Evolutionary conservation across 2,888 invertebrate species (phyloP).

Genomic region (Clistopyga incitator): DNA sequence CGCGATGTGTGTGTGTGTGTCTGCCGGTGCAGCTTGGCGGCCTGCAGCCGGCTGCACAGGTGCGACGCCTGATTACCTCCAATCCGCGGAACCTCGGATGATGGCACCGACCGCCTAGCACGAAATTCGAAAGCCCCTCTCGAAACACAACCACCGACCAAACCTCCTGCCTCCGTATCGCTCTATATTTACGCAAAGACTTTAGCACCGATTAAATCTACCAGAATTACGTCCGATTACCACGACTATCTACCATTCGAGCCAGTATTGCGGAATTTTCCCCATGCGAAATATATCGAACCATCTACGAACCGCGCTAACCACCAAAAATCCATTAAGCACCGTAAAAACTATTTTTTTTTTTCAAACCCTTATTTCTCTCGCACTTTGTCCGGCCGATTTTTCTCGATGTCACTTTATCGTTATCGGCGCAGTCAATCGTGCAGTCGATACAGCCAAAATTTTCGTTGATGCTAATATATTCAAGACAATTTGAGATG

Average conservation of each 20-base stretch:
- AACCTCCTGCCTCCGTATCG: neutral
- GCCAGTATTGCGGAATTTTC: neutral
- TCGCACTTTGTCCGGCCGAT: slow-evolving; percentile 2
- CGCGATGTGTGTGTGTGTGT: neutral
- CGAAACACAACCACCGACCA: slow-evolving; percentile 15
- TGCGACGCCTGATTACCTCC: slow-evolving; percentile 46
- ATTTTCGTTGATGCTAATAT: no score
- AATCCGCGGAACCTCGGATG: slow-evolving; percentile 31
- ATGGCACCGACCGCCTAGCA: neutral
- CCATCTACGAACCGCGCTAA: neutral
- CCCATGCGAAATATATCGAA: neutral
- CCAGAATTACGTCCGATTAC: slow-evolving; percentile 35
- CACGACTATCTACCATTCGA: slow-evolving; percentile 5
- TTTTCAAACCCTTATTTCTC: neutral
- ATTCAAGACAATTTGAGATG: no score
- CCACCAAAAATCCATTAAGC: neutral
- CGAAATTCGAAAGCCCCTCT: slow-evolving; percentile 11
- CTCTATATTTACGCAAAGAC: slow-evolving; percentile 57
- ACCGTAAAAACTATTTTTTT: neutral
- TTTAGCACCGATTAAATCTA: slow-evolving; percentile 59
- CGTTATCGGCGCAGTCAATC: neutral
- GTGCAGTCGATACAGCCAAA: no score
- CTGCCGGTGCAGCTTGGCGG: neutral
- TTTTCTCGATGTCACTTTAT: neutral
- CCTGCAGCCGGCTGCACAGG: slow-evolving; percentile 37